Conservation (phyloP, 2,797 vertebrate species). For the Mormyrus proboscirostris region DNA sequence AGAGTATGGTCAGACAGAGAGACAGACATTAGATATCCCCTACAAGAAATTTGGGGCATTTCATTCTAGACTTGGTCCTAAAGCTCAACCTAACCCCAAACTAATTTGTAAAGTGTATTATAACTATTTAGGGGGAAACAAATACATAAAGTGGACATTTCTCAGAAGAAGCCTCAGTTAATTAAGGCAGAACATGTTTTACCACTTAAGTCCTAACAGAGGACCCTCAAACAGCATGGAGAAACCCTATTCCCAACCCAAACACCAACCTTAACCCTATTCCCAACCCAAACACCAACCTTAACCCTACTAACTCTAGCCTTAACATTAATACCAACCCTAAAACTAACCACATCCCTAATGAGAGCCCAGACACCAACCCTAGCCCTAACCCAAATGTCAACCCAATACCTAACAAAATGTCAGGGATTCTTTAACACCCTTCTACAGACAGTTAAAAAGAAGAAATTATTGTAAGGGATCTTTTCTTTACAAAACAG, state of each 20-base stretch:
- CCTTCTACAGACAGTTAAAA: background rate
- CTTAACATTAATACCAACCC: background rate
- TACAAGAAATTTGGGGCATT: background rate
- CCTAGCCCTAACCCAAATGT: background rate
- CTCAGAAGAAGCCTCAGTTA: background rate
- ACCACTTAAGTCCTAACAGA: background rate
- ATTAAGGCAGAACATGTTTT: background rate
- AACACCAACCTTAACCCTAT: background rate
- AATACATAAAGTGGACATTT: background rate
- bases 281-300: no score
- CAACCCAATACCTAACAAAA: background rate
- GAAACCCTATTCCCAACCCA: background rate
- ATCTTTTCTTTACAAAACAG: background rate
- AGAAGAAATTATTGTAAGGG: background rate
- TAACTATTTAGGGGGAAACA: background rate
- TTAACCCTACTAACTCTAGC: background rate
- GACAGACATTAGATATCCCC: background rate
- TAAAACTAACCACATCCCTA: background rate
- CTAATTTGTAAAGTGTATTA: background rate
- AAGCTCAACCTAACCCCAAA: background rate
- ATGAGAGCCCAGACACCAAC: background rate
- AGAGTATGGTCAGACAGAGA: background rate
- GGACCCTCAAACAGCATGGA: background rate
- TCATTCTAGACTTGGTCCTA: background rate
- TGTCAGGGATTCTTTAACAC: background rate